Conservation (phyloP, 2,888 invertebrate genomes). For the Himalopsyche anomala region DNA sequence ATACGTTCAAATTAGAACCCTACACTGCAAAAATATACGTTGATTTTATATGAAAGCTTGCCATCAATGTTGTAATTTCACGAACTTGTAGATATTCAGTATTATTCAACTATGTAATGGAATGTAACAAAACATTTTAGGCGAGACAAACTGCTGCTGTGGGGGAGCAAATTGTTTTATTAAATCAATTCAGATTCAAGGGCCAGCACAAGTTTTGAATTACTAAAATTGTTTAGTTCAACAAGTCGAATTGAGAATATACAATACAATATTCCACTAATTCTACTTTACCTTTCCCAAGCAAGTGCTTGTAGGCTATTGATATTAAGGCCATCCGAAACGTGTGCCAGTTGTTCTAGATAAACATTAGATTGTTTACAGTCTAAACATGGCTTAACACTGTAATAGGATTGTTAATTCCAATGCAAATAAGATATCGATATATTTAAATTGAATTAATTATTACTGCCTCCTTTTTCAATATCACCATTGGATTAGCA, state of each 20-base stretch:
- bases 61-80: not conserved
- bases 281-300: constrained; percentile 20
- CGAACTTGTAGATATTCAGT: not conserved
- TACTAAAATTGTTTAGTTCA: constrained; percentile 26
- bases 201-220: constrained; percentile 16
- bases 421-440: not conserved
- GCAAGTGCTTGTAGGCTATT: not conserved
- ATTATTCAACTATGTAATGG: not conserved
- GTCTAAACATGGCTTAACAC: not conserved
- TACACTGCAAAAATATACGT: too few species aligned
- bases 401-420: not conserved
- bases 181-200: constrained; percentile 18
- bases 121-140: constrained; percentile 20
- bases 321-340: constrained; percentile 23
- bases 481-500: too few species aligned
- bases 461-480: too few species aligned
- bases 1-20: too few species aligned
- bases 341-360: constrained; percentile 21
- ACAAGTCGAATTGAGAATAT: constrained; percentile 16
- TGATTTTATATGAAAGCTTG: too few species aligned
- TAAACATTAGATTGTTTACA: constrained; percentile 15
- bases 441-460: too few species aligned
- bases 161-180: not conserved
- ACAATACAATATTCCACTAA: constrained; percentile 32
- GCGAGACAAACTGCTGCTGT: not conserved